phyloP scores from a whole-genome alignment of 2,888 invertebrate genomes.

The Yponomeuta sedellus region DNA sequence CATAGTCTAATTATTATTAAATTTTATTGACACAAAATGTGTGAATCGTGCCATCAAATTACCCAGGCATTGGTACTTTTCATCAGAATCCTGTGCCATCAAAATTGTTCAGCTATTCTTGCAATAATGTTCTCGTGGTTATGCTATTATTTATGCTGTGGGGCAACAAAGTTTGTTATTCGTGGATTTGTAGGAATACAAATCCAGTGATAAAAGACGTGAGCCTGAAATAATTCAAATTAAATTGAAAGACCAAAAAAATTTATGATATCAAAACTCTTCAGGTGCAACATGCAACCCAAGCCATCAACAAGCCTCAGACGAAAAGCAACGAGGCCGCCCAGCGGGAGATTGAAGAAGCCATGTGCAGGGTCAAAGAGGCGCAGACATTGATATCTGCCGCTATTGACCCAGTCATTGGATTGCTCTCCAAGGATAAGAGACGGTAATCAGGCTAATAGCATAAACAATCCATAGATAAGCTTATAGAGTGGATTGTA shows the following conservation, averaged over 20 bases:
- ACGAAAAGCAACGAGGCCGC: constrained; percentile 97
- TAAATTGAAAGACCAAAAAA: not conserved
- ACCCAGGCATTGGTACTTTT: no score
- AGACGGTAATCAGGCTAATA: constrained; percentile 69
- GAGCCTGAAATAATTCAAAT: no score
- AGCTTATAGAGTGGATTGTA: not conserved
- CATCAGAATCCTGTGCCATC: no score
- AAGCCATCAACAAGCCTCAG: constrained; percentile 93
- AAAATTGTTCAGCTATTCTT: no score
- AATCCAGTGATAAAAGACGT: no score
- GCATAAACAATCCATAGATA: not conserved
- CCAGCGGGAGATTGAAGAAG: constrained; percentile 96
- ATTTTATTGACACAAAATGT: no score
- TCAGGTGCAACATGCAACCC: constrained; percentile 92
- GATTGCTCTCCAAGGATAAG: constrained; percentile 90
- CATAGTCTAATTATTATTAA: no score
- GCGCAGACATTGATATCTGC: constrained; percentile 96
- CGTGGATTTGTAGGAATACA: no score
- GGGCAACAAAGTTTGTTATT: no score
- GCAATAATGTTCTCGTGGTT: no score
- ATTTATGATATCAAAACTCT: not conserved
- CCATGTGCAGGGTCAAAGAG: constrained; percentile 97
- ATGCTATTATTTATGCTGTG: no score
- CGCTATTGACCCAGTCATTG: constrained; percentile 93
- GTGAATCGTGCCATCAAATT: no score